Evolutionary conservation across 2,797 vertebrate species (phyloP), one percentile per base, ranked within the genome.

Genomic region (Acipenser oxyrinchus): DNA sequence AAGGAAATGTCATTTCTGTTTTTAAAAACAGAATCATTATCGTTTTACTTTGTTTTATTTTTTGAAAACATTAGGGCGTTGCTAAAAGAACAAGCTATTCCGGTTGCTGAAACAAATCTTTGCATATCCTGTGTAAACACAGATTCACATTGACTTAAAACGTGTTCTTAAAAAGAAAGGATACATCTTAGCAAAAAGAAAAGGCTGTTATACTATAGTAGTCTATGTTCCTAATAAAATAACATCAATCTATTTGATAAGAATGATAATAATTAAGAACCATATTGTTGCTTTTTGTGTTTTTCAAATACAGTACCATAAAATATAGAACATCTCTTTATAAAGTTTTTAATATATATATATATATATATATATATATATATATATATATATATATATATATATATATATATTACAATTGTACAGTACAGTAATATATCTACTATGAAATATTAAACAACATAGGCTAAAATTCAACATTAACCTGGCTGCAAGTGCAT

Each of bases 281-380:
- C 91, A 89, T 99, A 98, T 99, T 99, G 96, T 96, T 98, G 94
- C 92, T 90, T 86, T 74, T 82, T 55, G 8, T 55, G 52, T 86
- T 83, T 84, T 84, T 91, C 88, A 84, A 84, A 92, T 93, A 94
- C 90, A 75, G 86, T 92, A 95, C 91, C 96, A 97, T 94, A 98
- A 98, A 99, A 98, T 98, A 98, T 98, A 98, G 90, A 97, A 89
- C 89, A 94, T 98, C 94, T 97, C 95, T 98, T 95, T 97, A 97
- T 93, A 99, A 97, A 97, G 82, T 83, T 80, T 82, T 75, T 82
- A 74, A 74, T 96, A 37, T 37, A 37, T 37, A 37, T 37, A 37
- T 37, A 37, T 37, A 23, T 23, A 23, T 23, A 37, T 37, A 37
- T 37, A 37, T 37, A 37, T 37, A 37, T 37, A 37, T 37, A 37